Conservation (phyloP, 2,797 vertebrate genomes). For the Urophycis tenuis region DNA sequence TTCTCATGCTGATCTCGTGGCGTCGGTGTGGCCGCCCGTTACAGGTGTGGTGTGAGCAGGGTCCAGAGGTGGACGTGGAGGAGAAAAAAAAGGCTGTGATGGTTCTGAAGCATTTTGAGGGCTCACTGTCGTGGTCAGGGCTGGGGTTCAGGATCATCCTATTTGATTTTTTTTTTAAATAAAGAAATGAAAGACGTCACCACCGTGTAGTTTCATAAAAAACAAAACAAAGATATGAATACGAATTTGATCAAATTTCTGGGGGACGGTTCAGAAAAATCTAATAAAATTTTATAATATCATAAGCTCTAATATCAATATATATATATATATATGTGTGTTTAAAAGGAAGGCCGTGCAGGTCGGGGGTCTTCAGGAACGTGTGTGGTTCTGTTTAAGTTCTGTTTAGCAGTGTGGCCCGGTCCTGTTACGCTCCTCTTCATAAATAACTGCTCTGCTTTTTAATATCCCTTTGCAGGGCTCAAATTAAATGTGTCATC, state of each 20-base stretch:
- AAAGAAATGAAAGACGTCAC: too few species aligned
- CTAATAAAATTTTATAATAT: not conserved
- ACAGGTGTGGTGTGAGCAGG: not conserved
- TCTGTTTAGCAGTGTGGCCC: slow-evolving; percentile 27
- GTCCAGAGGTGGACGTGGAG: not conserved
- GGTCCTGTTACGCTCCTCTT: slow-evolving; percentile 57
- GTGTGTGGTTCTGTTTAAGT: not conserved
- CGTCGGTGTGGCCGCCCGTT: not conserved
- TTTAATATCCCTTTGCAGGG: slow-evolving; percentile 63
- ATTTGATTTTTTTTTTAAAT: too few species aligned
- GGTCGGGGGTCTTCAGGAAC: too few species aligned
- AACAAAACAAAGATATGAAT: not conserved
- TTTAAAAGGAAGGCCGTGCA: too few species aligned
- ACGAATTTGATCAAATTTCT: not conserved
- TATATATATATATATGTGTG: too few species aligned
- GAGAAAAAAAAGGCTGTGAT: too few species aligned
- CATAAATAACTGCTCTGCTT: slow-evolving; percentile 63
- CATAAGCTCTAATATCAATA: not conserved
- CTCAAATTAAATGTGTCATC: slow-evolving; percentile 68
- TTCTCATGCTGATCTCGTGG: too few species aligned
- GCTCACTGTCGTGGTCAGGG: too few species aligned
- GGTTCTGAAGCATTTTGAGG: too few species aligned
- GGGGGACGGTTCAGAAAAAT: not conserved
- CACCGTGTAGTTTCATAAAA: not conserved
- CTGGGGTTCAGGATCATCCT: too few species aligned